Evolutionary conservation across 53 echinoderm and acorn worm genomes (phyloP).

Genomic region (Antedon mediterranea): DNA sequence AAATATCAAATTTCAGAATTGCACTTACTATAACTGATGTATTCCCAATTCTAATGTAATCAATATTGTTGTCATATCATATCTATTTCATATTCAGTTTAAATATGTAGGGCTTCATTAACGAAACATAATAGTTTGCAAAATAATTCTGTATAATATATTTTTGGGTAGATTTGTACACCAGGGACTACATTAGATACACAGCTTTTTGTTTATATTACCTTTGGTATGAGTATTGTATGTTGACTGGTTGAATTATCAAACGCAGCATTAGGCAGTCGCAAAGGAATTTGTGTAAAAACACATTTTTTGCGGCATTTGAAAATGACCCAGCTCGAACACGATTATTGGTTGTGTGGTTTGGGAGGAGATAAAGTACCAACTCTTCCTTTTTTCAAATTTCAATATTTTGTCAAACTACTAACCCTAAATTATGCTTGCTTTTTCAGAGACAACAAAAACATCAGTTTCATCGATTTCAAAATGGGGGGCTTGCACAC

Average conservation of each 20-base stretch:
- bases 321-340: no score
- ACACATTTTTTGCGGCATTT: no score
- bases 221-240: not conserved
- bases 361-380: no score
- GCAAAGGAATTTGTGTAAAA: no score
- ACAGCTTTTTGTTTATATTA: not conserved
- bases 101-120: not conserved
- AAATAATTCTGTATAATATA: not conserved
- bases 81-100: not conserved
- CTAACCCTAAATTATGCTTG: no score
- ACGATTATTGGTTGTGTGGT: no score
- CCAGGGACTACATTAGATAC: not conserved
- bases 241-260: no score
- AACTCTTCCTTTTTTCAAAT: no score
- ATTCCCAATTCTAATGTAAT: not conserved
- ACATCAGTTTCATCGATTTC: not conserved
- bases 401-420: no score
- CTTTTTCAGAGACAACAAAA: not conserved
- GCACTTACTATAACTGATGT: not conserved
- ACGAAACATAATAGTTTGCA: not conserved
- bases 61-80: not conserved
- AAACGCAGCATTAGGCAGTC: no score
- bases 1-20: no score
- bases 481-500: not conserved
- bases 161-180: not conserved